Percentiles rank a stretch among this genome's conserved stretches.
These are phyloP conservation scores for Troilus luridus DNA, from an alignment of 2,888 invertebrate species.

Conservation along the genomic window DNA sequence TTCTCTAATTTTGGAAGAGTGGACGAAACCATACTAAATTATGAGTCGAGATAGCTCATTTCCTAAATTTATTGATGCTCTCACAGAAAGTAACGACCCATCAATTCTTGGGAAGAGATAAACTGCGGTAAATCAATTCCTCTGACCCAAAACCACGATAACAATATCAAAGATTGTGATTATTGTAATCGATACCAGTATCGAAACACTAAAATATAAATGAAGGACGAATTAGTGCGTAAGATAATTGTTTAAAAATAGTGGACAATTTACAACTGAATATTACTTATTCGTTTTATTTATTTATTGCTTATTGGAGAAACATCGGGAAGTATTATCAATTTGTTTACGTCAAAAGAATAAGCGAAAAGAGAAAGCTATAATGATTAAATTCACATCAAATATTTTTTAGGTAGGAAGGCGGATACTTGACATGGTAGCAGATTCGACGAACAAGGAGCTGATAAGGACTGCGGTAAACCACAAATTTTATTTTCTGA, in stretches of 20 bases:
- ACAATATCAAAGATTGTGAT: not conserved
- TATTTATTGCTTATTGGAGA: no score
- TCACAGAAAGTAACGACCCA: not conserved
- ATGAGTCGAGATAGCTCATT: not conserved
- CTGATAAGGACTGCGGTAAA: constrained; percentile 7
- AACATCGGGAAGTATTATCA: no score
- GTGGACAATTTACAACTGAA: no score
- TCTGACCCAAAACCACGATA: constrained; percentile 35
- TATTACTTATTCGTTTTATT: no score
- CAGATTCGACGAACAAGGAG: not conserved
- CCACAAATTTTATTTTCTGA: not conserved
- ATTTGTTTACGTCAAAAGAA: not conserved
- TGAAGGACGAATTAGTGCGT: not conserved
- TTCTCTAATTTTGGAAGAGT: not conserved
- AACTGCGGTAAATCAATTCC: constrained; percentile 30
- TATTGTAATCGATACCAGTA: not conserved
- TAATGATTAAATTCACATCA: not conserved
- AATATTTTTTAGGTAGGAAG: not conserved
- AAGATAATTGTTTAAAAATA: not conserved
- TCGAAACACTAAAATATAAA: not conserved
- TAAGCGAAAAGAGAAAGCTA: not conserved
- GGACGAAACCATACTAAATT: not conserved
- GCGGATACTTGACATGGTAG: not conserved
- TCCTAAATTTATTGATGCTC: not conserved
- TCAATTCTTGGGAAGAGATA: constrained; percentile 29